Evolutionary conservation across 2,888 invertebrate genomes (phyloP).

Genomic region (Piscicola geometra): DNA sequence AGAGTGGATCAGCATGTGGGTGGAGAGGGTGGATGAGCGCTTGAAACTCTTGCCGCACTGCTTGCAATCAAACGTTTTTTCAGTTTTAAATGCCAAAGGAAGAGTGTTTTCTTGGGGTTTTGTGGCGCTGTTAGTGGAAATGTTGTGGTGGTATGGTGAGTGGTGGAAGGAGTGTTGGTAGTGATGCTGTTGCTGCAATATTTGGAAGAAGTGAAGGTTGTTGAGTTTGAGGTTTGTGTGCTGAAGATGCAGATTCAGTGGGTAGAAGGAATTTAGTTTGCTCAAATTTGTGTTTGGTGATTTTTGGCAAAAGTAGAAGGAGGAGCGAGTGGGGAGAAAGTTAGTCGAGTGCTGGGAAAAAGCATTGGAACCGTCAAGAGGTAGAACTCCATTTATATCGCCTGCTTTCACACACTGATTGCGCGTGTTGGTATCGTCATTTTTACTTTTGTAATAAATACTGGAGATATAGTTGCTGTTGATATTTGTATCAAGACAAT

Average conservation of each 20-base stretch:
- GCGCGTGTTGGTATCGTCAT: too few relatives aligned
- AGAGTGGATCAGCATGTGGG: slow-evolving; percentile 92
- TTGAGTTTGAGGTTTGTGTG: not conserved
- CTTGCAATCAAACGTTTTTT: slow-evolving; percentile 69
- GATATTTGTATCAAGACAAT: too few relatives aligned
- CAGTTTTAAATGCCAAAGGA: slow-evolving; percentile 35
- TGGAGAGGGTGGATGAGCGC: slow-evolving; percentile 89
- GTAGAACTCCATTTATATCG: too few relatives aligned
- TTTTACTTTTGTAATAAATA: too few relatives aligned
- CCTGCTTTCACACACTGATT: too few relatives aligned
- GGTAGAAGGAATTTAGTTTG: not conserved
- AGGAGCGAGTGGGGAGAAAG: not conserved
- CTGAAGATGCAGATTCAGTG: not conserved
- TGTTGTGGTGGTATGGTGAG: not conserved
- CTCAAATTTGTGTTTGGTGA: not conserved
- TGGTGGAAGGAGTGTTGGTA: not conserved
- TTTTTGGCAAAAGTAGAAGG: not conserved
- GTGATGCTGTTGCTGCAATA: not conserved
- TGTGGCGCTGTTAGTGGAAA: not conserved
- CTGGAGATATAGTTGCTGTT: too few relatives aligned
- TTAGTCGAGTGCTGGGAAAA: too few relatives aligned
- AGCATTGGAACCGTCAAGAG: too few relatives aligned
- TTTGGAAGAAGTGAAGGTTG: slow-evolving; percentile 1
- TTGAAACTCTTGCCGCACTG: slow-evolving; percentile 96
- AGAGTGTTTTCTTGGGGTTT: not conserved